These are phyloP conservation scores for Glossophaga mutica DNA, from an alignment of 2,797 vertebrate genomes.

Conservation along the genomic window DNA sequence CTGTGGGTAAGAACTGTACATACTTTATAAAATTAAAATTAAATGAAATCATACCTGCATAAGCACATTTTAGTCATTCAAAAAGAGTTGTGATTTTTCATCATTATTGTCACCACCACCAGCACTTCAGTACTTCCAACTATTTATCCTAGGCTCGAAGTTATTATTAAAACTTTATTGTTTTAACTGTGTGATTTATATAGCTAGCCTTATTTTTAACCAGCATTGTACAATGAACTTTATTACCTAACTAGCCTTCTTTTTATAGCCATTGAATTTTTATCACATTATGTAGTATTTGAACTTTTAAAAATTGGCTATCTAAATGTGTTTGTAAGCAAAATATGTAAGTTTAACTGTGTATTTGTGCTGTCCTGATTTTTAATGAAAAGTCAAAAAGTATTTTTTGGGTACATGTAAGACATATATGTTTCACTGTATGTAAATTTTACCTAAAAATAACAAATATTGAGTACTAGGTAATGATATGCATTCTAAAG, in stretches of 20 bases:
- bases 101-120: not conserved
- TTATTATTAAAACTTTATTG: not conserved
- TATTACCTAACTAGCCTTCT: not conserved
- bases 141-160: not conserved
- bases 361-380: not conserved
- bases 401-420: not conserved
- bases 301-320: not conserved
- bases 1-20: not conserved
- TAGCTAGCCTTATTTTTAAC: not conserved
- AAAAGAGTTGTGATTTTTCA: not conserved
- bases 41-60: not conserved
- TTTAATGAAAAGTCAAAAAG: not conserved
- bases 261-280: not conserved
- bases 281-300: not conserved
- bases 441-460: not conserved
- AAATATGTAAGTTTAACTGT: not conserved
- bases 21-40: not conserved
- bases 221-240: not conserved
- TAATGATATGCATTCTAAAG: not conserved
- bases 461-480: not conserved
- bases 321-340: not conserved
- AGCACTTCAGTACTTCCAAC: not conserved
- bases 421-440: not conserved
- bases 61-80: not conserved
- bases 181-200: not conserved